A percentile compares a stretch with the other conserved stretches of the same genome.
Conservation (phyloP, 2,113 vertebrate species). For the Chloebia gouldiae region DNA sequence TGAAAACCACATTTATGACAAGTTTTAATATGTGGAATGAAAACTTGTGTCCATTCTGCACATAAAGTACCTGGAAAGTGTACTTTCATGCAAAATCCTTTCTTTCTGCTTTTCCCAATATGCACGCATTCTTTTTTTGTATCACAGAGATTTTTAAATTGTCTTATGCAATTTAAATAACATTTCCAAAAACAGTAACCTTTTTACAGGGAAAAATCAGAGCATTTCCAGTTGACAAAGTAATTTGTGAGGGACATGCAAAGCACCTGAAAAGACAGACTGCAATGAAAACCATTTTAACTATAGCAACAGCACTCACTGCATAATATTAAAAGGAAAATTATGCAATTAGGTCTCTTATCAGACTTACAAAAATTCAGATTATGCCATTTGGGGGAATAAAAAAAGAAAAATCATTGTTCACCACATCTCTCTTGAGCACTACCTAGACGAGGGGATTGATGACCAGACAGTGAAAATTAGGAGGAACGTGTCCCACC, state of each 20-base stretch:
- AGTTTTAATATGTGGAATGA: conserved; percentile 68
- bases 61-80: conserved; percentile 48
- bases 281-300: conserved; percentile 23
- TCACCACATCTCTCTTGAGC: conserved; percentile 1
- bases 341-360: conserved; percentile 56
- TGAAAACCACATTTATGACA: conserved; percentile 57
- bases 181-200: neutral
- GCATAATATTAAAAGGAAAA: conserved; percentile 33
- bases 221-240: neutral
- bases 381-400: neutral
- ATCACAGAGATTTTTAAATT: conserved; percentile 39
- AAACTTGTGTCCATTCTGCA: conserved; percentile 59
- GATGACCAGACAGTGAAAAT: conserved; percentile 59
- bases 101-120: conserved; percentile 2
- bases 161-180: conserved; percentile 46
- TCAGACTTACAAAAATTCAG: conserved; percentile 43
- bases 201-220: conserved; percentile 7
- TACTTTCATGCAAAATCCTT: conserved; percentile 30
- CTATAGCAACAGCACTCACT: conserved; percentile 29
- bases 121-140: neutral
- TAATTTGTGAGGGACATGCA: neutral
- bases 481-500: conserved; percentile 58
- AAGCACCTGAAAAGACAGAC: conserved; percentile 42
- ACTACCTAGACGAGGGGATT: conserved; percentile 45
- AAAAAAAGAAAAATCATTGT: neutral